phyloP scores from a whole-genome alignment of 2,888 invertebrate genomes.

The Hermodice carunculata region DNA sequence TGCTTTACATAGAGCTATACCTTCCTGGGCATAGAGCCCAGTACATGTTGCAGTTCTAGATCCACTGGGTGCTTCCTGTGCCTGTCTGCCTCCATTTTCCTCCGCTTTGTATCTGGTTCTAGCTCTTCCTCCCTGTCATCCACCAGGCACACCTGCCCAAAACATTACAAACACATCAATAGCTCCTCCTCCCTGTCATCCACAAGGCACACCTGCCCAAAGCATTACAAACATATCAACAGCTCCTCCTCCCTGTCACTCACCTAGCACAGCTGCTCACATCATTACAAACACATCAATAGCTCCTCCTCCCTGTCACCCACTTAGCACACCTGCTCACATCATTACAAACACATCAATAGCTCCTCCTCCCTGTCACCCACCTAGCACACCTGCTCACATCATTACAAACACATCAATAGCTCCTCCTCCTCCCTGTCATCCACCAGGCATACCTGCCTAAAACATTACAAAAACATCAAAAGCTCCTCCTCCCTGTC shows the following conservation, averaged over 20 bases:
- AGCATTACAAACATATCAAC: too few relatives aligned
- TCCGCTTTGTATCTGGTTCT: slow-evolving; percentile 28
- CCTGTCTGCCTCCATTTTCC: slow-evolving; percentile 28
- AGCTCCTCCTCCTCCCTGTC: slow-evolving; percentile 31
- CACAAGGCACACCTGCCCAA: too few relatives aligned
- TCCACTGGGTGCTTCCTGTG: slow-evolving; percentile 81
- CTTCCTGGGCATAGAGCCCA: slow-evolving; percentile 89
- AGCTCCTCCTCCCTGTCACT: too few relatives aligned
- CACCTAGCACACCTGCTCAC: not conserved
- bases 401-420: not conserved
- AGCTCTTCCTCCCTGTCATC: slow-evolving; percentile 40
- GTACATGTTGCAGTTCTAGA: slow-evolving; percentile 87
- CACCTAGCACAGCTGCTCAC: not conserved
- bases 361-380: too few relatives aligned
- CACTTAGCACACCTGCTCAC: too few relatives aligned
- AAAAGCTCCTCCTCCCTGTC: not conserved
- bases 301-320: not conserved
- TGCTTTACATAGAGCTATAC: slow-evolving; percentile 62
- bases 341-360: too few relatives aligned
- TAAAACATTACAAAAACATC: not conserved
- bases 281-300: not conserved
- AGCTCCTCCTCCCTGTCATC: not conserved
- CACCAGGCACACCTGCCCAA: slow-evolving; percentile 53
- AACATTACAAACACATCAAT: not conserved
- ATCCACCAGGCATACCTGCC: slow-evolving; percentile 56